Percentiles rank a stretch among this genome's conserved stretches.
These are phyloP conservation scores for Drosophila lacicola DNA, from an alignment of 2,888 invertebrate genomes.

Conservation along the genomic window DNA sequence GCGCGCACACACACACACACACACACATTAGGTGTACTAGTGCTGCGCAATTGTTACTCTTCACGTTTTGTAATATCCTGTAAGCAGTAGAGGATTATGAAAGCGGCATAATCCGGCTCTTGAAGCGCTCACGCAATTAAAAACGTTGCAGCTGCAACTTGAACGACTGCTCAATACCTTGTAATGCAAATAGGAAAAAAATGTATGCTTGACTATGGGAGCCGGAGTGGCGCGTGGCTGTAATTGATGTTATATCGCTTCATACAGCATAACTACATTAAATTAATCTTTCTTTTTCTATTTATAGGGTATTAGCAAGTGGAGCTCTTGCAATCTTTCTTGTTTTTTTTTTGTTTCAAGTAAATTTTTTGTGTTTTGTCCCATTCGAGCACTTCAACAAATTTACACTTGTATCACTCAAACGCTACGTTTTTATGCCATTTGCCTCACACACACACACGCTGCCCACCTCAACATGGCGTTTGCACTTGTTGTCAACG, in stretches of 20 bases:
- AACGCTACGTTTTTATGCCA: slow-evolving; percentile 53
- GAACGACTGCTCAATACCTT: not conserved
- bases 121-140: no score
- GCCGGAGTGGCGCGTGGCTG: no score
- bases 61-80: slow-evolving; percentile 50
- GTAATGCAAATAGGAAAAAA: not conserved
- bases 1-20: slow-evolving; percentile 19
- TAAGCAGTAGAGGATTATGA: slow-evolving; percentile 1
- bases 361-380: slow-evolving; percentile 51
- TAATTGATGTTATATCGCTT: no score
- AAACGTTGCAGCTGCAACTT: not conserved
- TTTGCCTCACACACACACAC: slow-evolving; percentile 29
- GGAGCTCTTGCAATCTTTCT: not conserved
- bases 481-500: slow-evolving; percentile 46
- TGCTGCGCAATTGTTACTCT: slow-evolving; percentile 59
- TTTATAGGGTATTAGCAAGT: slow-evolving; percentile 34
- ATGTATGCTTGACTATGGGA: not conserved
- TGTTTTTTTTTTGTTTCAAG: not conserved
- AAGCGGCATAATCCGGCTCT: not conserved
- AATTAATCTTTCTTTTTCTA: not conserved
- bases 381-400: slow-evolving; percentile 68
- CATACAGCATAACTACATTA: no score
- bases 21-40: slow-evolving; percentile 14
- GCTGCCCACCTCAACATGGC: slow-evolving; percentile 24
- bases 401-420: slow-evolving; percentile 79